Conservation (phyloP, 30 jellyfish, hydroid and myxozoan genomes). For the Turritopsis rubra region DNA sequence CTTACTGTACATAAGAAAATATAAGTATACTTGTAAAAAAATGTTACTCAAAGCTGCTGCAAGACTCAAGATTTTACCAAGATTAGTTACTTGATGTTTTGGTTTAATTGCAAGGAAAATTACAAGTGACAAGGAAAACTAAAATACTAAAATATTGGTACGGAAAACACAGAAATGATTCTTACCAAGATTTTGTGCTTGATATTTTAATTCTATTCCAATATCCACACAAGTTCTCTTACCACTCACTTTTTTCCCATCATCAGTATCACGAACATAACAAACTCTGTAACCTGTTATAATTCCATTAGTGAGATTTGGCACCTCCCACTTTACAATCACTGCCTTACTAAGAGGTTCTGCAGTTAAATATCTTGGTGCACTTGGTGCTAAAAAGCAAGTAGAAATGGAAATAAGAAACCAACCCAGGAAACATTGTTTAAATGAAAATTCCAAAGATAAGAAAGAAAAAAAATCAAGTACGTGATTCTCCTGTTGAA, state of each 20-base stretch:
- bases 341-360: not conserved
- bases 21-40: no score
- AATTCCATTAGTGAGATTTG: not conserved
- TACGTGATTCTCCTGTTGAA: conserved; percentile 12
- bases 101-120: no score
- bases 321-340: not conserved
- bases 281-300: not conserved
- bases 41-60: no score
- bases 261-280: conserved; percentile 5
- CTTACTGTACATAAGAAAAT: no score
- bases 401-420: not conserved
- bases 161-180: no score
- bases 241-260: not conserved
- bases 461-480: not conserved
- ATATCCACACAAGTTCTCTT: not conserved
- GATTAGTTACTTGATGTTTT: no score
- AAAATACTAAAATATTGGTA: no score
- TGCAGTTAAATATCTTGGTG: not conserved
- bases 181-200: not conserved
- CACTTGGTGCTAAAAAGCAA: not conserved
- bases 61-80: no score
- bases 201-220: not conserved
- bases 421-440: not conserved
- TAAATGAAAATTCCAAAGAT: not conserved
- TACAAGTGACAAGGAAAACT: no score